Percentiles rank a stretch among this genome's conserved stretches.
Evolutionary conservation across 2,888 invertebrate genomes (phyloP).

Genomic region (Parnassius glacialis): DNA sequence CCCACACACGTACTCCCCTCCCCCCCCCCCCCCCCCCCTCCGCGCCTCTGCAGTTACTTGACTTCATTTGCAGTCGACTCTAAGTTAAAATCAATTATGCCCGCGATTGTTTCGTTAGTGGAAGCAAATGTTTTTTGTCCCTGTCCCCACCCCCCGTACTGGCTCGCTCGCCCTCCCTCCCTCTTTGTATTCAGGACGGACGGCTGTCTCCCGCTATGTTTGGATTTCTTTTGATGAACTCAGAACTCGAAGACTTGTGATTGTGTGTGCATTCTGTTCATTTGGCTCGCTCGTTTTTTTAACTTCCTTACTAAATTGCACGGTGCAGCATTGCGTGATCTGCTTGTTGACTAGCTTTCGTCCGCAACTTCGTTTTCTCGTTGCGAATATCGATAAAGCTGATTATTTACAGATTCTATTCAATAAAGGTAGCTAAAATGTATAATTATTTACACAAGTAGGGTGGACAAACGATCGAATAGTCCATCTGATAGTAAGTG

Average conservation of each 20-base stretch:
- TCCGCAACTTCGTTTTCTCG: slow-evolving; percentile 1
- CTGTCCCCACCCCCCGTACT: slow-evolving; percentile 31
- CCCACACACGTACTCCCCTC: slow-evolving; percentile 11
- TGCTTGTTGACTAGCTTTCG: slow-evolving; percentile 8
- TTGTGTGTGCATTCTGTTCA: slow-evolving; percentile 42
- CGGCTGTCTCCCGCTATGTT: slow-evolving; percentile 60
- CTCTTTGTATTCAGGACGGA: slow-evolving; percentile 67
- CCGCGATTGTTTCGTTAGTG: slow-evolving; percentile 77
- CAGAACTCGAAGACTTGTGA: slow-evolving; percentile 38
- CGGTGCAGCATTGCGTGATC: slow-evolving; percentile 17
- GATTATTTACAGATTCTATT: background rate
- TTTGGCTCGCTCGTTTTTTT: slow-evolving; percentile 37
- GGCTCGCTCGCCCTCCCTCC: slow-evolving; percentile 26
- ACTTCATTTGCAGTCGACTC: slow-evolving; percentile 69
- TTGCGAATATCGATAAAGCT: background rate
- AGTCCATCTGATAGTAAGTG: too few relatives aligned
- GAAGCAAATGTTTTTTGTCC: slow-evolving; percentile 69
- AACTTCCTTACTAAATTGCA: slow-evolving; percentile 23
- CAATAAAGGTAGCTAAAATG: background rate
- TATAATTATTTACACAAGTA: too few relatives aligned
- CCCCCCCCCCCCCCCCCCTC: slow-evolving; percentile 26
- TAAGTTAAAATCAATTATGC: slow-evolving; percentile 78
- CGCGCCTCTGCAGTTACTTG: slow-evolving; percentile 35
- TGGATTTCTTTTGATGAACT: slow-evolving; percentile 78
- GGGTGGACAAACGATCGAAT: too few relatives aligned